Percentiles rank a stretch among this genome's conserved stretches.
Conservation (phyloP, 2,113 vertebrate species). For the Bufo gargarizans region DNA sequence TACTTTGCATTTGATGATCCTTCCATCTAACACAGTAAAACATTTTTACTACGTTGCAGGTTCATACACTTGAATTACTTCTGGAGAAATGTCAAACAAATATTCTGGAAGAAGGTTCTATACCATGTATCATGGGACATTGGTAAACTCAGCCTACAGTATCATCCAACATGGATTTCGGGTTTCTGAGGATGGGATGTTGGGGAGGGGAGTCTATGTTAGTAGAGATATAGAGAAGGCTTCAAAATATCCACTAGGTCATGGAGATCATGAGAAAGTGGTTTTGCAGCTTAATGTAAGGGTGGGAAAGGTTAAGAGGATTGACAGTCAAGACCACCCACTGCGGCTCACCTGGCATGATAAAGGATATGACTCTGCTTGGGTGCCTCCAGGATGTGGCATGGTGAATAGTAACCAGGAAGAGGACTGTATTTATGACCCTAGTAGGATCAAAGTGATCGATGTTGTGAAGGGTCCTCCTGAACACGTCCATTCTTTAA, state of each 20-base stretch:
- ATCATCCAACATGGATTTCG: constrained; percentile 69
- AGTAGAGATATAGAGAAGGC: constrained; percentile 33
- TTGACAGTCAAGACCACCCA: constrained; percentile 27
- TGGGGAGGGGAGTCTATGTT: constrained; percentile 73
- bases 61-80: not conserved
- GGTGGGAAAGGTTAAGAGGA: constrained; percentile 45
- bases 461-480: constrained; percentile 11
- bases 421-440: constrained; percentile 50
- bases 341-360: constrained; percentile 50
- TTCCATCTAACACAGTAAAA: too few relatives aligned
- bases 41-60: too few relatives aligned
- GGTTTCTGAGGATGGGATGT: constrained; percentile 67
- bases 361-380: constrained; percentile 45
- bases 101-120: constrained; percentile 18
- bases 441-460: not conserved
- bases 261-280: not conserved
- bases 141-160: constrained; percentile 42
- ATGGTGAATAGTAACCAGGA: constrained; percentile 20
- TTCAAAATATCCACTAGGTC: not conserved
- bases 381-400: constrained; percentile 39
- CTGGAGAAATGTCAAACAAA: not conserved
- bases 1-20: too few relatives aligned
- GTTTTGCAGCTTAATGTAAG: constrained; percentile 40
- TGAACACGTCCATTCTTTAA: not conserved
- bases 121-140: constrained; percentile 65